Conservation (phyloP, 2,888 invertebrate species). For the Aricia artaxerxes region DNA sequence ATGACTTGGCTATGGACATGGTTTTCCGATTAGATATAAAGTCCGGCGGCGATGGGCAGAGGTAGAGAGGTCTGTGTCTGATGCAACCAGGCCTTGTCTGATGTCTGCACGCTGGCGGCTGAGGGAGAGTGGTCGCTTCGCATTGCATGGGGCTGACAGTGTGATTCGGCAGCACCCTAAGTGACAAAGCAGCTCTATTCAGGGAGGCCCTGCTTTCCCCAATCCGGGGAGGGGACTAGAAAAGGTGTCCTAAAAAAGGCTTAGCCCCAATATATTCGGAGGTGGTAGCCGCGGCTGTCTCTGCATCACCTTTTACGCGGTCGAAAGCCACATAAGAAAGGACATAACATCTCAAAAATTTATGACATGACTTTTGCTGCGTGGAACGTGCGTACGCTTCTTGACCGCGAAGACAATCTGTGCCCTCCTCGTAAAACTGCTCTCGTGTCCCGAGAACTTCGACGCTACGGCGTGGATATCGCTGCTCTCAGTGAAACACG, state of each 20-base stretch:
- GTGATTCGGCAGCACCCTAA: conserved; percentile 40
- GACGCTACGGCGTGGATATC: background rate
- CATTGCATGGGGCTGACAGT: conserved; percentile 37
- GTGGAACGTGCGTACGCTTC: conserved; percentile 43
- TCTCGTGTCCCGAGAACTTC: background rate
- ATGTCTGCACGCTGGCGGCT: too few relatives aligned
- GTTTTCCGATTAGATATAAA: too few relatives aligned
- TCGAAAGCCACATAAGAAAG: conserved; percentile 26
- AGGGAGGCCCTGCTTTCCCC: conserved; percentile 44
- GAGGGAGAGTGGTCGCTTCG: conserved; percentile 38
- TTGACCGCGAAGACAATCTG: conserved; percentile 38
- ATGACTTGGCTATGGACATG: too few relatives aligned
- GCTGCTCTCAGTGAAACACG: conserved; percentile 5
- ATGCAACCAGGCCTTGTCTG: too few relatives aligned
- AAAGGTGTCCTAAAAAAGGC: conserved; percentile 44
- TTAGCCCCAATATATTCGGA: conserved; percentile 32
- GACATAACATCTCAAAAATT: conserved; percentile 17
- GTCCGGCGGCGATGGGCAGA: too few relatives aligned
- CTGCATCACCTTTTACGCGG: conserved; percentile 33
- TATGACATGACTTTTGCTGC: conserved; percentile 34
- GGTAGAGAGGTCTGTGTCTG: too few relatives aligned
- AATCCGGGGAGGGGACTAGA: conserved; percentile 42
- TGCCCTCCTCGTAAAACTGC: conserved; percentile 37
- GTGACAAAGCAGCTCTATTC: conserved; percentile 43
- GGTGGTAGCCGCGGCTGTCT: conserved; percentile 39